Base-by-base conservation (phyloP, 2,113 vertebrate genomes). In the Corythaixoides concolor region DNA sequence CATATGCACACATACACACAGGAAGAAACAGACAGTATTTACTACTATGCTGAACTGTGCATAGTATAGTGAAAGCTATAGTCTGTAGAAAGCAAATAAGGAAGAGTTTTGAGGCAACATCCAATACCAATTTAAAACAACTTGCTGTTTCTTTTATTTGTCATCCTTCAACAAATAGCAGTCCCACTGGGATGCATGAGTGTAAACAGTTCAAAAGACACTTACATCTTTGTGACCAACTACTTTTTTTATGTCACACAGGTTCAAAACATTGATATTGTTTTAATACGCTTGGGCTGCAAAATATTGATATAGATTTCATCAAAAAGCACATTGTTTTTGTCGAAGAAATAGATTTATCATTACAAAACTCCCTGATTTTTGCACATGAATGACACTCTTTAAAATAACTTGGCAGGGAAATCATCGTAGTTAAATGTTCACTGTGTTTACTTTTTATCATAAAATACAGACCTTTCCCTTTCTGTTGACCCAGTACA, bases 121-220 rank as follows among this genome's bases (percentile, higher is more conserved):
- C 63, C 56, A 85, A 81, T 90, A 63, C 50, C 72, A 88, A 72
- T 95, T 93, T 96, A 90, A 97, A 97, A 68, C 47, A 88, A 45
- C 73, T 96, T 97, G 53, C 68, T 69, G 30, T 97, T 97, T 91
- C 86, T 90, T 97, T 97, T 97, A 86, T 94, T 97, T 97, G 88
- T 95, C 67, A 94, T 97, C 91, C 70, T 97, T 97, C 94, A 97
- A 77, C 76, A 95, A 92, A 74, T 80, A 96, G 78, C 76, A 79
- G 73, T 85, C 53, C 80, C 85, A 80, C 85, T 95, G 89, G 92
- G 76, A 92, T 81, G 59, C 60, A 76, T 84, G 88, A 95, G 64
- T 81, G 60, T 96, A 92, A 97, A 95, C 86, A 92, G 64, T 97
- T 95, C 89, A 95, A 95, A 95, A 84, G 85, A 97, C 60, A 64